Evolutionary conservation across 2,888 invertebrate species (phyloP).

Genomic region (Schrankia costaestrigalis): DNA sequence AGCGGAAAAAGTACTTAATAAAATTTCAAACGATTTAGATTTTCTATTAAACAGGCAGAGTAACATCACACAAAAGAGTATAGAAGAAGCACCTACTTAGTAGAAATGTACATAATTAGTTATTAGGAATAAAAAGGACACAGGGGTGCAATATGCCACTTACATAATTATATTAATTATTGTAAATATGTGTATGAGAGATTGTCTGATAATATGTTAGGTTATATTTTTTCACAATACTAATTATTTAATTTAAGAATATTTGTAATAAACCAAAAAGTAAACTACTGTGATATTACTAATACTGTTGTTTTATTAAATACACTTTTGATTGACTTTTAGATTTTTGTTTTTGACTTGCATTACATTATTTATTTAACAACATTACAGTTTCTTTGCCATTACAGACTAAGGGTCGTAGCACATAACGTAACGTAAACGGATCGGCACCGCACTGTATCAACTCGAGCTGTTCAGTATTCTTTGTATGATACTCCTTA

Average conservation of each 20-base stretch:
- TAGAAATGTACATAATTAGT: constrained; percentile 18
- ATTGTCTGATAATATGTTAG: constrained; percentile 1
- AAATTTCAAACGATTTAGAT: constrained; percentile 90
- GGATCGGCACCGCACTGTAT: too few species aligned
- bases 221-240: constrained; percentile 9
- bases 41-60: constrained; percentile 85
- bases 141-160: constrained; percentile 58
- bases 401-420: too few species aligned
- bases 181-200: not conserved
- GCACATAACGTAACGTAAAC: too few species aligned
- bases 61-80: constrained; percentile 35
- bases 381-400: too few species aligned
- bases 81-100: constrained; percentile 69
- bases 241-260: constrained; percentile 4
- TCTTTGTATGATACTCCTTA: too few species aligned
- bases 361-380: too few species aligned
- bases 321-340: not conserved
- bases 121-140: constrained; percentile 51
- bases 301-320: constrained; percentile 3
- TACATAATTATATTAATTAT: constrained; percentile 5
- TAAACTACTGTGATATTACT: constrained; percentile 12
- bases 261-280: constrained; percentile 5
- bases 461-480: too few species aligned
- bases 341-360: too few species aligned
- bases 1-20: constrained; percentile 85